Percentiles rank a stretch among this genome's conserved stretches.
Conservation (phyloP, 2,113 vertebrate species). For the Psammodynastes pulverulentus region DNA sequence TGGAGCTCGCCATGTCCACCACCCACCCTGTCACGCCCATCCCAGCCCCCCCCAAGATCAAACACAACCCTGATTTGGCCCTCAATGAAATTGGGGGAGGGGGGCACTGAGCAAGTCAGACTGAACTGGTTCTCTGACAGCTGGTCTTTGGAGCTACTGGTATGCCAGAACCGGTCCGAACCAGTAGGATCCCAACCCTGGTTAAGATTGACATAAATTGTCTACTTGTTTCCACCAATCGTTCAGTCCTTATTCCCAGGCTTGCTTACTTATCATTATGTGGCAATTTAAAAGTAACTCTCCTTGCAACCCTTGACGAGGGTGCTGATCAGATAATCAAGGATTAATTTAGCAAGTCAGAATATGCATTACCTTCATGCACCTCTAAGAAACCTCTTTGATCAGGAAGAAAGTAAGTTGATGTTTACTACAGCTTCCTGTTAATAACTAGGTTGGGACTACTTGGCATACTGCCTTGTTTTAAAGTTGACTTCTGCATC, state of each 20-base stretch:
- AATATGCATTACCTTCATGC: not conserved
- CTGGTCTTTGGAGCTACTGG: too few relatives aligned
- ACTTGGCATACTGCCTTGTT: not conserved
- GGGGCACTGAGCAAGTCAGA: too few relatives aligned
- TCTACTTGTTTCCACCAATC: not conserved
- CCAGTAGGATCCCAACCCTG: too few relatives aligned
- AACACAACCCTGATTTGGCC: too few relatives aligned
- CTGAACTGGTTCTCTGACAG: too few relatives aligned
- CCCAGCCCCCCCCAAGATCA: too few relatives aligned
- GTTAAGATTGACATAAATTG: too few relatives aligned
- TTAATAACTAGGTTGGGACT: not conserved
- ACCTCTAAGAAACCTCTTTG: not conserved
- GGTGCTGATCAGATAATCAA: not conserved
- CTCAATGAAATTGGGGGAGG: too few relatives aligned
- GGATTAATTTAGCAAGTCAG: not conserved
- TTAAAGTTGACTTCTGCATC: not conserved
- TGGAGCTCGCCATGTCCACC: too few relatives aligned
- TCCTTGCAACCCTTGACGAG: not conserved
- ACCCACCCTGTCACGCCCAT: too few relatives aligned
- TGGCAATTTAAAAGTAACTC: not conserved
- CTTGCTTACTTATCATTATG: not conserved
- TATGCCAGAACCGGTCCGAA: too few relatives aligned
- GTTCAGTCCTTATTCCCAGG: not conserved
- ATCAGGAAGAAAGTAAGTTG: not conserved
- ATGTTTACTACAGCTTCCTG: not conserved